Evolutionary conservation across 2,113 vertebrate genomes (phyloP), one percentile per base, ranked within the genome.

Genomic region (Alectura lathami): DNA sequence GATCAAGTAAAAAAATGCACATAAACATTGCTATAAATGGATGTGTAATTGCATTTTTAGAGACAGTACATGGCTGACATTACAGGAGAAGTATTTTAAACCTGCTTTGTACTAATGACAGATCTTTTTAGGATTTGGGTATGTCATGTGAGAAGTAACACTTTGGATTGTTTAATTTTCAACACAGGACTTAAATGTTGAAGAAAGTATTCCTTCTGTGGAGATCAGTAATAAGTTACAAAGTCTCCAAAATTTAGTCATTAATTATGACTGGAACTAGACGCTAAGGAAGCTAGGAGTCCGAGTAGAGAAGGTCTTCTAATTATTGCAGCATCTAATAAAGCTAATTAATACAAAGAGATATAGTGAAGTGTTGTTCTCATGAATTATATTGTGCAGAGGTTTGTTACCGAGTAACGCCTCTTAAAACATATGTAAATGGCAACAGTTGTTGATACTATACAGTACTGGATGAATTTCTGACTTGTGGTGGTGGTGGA

Each of bases 51-150:
- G 53, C 36, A 32, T 94, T 96, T 87, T 72, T 36, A 75, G 63
- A 88, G 63, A 70, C 6, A 40, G 16, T 47, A 20, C 26, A 9
- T 53, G 51, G 47, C 70, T 95, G 79, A 93, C 50, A 60, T 85
- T 40, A 60, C 26, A 94, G 53, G 45, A 82, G 45, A 87, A 80
- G 21, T 84, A 78, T 88, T 96, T 66, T 70, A 67, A 93, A 69
- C 17, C 84, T 62, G 26, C n/a, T 73, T 91, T 36, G 13, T 75
- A 63, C 36, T 83, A 54, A 56, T 77, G 34, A 30, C 36, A 77
- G 15, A 16, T 77, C 36, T 93, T 89, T 76, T 24, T 54, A 80
- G 32, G 42, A 51, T 59, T 79, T 93, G 50, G 79, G 48, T 5
- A 13, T 3, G 4, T 88, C 63, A 27, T 18, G 17, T 72, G 40